Evolutionary conservation across 2,888 invertebrate genomes (phyloP), one percentile per base, ranked within the genome.

Genomic region (Agrochola lota): DNA sequence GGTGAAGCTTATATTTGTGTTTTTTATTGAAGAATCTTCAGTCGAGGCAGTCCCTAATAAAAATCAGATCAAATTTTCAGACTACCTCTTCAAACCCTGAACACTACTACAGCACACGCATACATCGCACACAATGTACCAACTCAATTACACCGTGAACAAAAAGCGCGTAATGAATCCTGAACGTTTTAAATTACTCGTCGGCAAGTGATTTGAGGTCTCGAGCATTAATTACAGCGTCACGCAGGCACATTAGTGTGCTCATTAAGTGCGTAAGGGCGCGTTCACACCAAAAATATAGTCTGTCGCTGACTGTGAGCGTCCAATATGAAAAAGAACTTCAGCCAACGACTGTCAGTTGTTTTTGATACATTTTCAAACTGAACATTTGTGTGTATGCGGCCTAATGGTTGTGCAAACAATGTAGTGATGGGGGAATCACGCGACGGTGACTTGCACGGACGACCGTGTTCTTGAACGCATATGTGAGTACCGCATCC

Each of bases 391-490:
- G 59, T 75, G 35, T 59, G 35, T 49, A 74, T 35, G 46, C 35
- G 57, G 46, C 59, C 26, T 59, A 35, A 95, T 94, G 90, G 90
- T 88, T 92, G 90, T 93, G 93, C 92, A 94, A 94, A 95, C 95
- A 95, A 94, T 92, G 91, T 91, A 91, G 90, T 91, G 90, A 92
- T 91, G 92, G 91, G 90, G 94, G 94, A 95, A 95, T 93, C 95
- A 95, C 95, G 95, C 94, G 93, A 94, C 93, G 91, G 84, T 95
- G 94, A 91, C 92, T 94, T 92, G 93, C 91, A 89, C 90, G 89
- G 85, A 89, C 88, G 90, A 90, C 86, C 87, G 90, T 91, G 84
- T 87, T 89, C 90, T 91, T 90, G 81, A 83, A 83, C 86, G 84
- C 87, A 82, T 91, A 88, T 91, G 91, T 81, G 63, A 76, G 57